Conservation (phyloP, 1,140 invertebrate species). For the Trichonephila clavata region DNA sequence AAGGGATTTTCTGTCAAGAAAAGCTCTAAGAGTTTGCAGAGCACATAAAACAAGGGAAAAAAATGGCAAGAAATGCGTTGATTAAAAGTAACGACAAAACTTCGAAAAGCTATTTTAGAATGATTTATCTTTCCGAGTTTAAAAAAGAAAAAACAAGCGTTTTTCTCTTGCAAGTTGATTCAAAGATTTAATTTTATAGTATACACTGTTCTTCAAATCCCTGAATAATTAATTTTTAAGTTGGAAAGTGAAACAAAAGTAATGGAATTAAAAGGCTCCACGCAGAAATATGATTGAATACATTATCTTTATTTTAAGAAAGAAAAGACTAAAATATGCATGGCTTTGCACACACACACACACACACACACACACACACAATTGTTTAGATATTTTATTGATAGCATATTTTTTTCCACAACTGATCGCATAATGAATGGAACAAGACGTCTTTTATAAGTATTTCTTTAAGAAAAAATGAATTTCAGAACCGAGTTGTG, state of each 20-base stretch:
- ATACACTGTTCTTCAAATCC: background rate
- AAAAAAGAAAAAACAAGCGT: background rate
- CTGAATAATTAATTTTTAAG: slow-evolving; percentile 45
- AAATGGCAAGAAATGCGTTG: slow-evolving; percentile 1
- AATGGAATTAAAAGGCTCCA: slow-evolving; percentile 37
- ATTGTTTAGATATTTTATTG: slow-evolving; percentile 44
- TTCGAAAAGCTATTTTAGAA: slow-evolving; percentile 31
- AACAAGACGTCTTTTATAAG: background rate
- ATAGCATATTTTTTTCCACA: background rate
- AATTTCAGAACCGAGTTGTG: background rate
- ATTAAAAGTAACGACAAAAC: slow-evolving; percentile 66
- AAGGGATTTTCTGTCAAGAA: slow-evolving; percentile 31
- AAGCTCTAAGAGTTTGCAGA: background rate
- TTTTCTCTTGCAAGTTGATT: background rate
- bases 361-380: no score
- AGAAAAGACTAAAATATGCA: slow-evolving; percentile 14
- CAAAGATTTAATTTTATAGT: slow-evolving; percentile 36
- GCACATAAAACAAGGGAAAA: background rate
- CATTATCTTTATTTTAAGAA: background rate
- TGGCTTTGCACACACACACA: no score
- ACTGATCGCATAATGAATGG: background rate
- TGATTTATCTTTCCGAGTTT: slow-evolving; percentile 47
- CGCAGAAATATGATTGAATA: slow-evolving; percentile 52
- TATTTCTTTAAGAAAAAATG: background rate
- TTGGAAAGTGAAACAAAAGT: background rate